A percentile compares a stretch with the other conserved stretches of the same genome.
phyloP scores from a whole-genome alignment of 2,888 invertebrate genomes.

The Nymphalis c-album region DNA sequence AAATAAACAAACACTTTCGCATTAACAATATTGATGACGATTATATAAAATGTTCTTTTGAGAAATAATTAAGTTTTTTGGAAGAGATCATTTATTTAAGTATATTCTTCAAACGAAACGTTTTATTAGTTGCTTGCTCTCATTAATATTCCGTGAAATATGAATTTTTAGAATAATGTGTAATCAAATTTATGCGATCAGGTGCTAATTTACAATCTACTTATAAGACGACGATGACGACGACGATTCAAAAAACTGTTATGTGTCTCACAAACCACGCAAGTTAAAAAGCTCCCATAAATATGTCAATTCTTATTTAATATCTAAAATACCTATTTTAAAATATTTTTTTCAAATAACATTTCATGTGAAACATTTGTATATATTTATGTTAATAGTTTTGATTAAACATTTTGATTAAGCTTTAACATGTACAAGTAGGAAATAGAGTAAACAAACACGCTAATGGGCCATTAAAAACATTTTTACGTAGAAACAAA shows the following conservation, averaged over 20 bases:
- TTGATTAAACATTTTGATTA: not conserved
- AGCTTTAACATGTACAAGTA: not conserved
- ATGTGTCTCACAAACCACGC: not conserved
- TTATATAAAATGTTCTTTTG: constrained; percentile 1
- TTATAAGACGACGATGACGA: not conserved
- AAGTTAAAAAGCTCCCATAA: no score
- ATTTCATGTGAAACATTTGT: not conserved
- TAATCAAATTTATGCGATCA: constrained; percentile 9
- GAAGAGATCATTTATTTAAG: not conserved
- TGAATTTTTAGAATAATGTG: constrained; percentile 21
- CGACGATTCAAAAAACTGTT: not conserved
- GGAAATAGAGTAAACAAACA: not conserved
- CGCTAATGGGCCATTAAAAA: constrained; percentile 6
- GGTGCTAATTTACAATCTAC: constrained; percentile 10
- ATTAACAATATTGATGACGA: no score
- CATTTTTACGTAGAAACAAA: not conserved
- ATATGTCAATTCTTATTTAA: not conserved
- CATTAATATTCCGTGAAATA: constrained; percentile 17
- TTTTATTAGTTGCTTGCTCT: constrained; percentile 18
- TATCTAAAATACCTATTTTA: not conserved
- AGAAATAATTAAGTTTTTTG: constrained; percentile 1
- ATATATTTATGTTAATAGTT: no score
- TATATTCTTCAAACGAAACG: constrained; percentile 11
- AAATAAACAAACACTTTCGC: no score
- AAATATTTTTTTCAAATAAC: not conserved